Evolutionary conservation across 2,113 vertebrate genomes (phyloP), one percentile per base, ranked within the genome.

Genomic region (Engraulis encrasicolus): DNA sequence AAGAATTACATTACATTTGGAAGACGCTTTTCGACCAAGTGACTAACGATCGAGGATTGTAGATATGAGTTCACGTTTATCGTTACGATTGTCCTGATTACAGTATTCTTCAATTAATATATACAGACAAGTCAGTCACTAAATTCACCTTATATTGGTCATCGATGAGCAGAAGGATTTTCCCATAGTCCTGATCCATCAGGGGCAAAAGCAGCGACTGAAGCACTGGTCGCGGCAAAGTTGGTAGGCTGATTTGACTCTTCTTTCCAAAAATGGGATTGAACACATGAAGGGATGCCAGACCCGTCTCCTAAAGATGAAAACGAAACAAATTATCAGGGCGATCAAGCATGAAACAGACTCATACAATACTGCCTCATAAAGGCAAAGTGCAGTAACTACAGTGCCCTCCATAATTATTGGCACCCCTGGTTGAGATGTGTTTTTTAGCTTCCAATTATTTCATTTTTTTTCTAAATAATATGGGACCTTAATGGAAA

Each of bases 101-200:
- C 17, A 0, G 27, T 34, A 27, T 71, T 4, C 0, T 2, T 12
- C 17, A 71, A 27, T 27, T 71, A n/a, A n/a, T 34, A 17, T 14
- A 15, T 34, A 31, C 27, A 9, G 27, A 11, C 45, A 3, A 82
- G 5, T 54, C 54, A 31, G 49, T 36, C 6, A 81, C 27, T 37
- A 27, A 37, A 84, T 91, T 17, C 83, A 99, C 98, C 97, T 99
- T 99, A 91, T 97, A 96, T 83, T 98, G 97, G 36, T 98, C 95
- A 19, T 99, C 97, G 0, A 99, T 94, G 50, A 99, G 91, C 0
- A 99, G 95, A 1, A 99, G 89, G 9, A 98, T 97, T 87, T 99
- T 99, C 61, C 98, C 96, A 2, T 98, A 99, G 88, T 99, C 98
- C 91, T 99, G 98, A 90, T 99, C 98, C 95, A 99, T 99, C 88